Evolutionary conservation across 1,140 invertebrate genomes (phyloP), one percentile per base, ranked within the genome.

Genomic region (Contarinia nasturtii): DNA sequence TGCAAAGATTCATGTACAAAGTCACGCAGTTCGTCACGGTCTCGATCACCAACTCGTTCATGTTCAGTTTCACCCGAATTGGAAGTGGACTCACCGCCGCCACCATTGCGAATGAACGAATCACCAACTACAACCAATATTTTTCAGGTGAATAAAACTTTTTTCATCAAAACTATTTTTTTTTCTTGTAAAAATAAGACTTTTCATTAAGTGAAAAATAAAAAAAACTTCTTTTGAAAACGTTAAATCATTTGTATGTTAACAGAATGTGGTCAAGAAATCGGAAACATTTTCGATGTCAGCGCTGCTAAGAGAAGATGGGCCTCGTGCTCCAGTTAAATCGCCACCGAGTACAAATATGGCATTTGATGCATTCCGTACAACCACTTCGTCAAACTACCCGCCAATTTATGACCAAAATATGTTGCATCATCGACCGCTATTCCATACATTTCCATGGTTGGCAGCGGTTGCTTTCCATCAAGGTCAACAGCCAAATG

Each of bases 201-300:
- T n/a, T n/a, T n/a, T n/a, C n/a, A n/a, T n/a, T n/a, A n/a, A n/a
- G n/a, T n/a, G n/a, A n/a, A n/a, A n/a, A n/a, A n/a, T n/a, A n/a
- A n/a, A n/a, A n/a, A n/a, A n/a, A n/a, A n/a, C n/a, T n/a, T 27
- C 27, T 27, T 27, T 10, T 27, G 27, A 27, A 27, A n/a, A n/a
- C n/a, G 3, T 27, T 27, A 3, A 5, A 3, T 27, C 10, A 5
- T 27, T 27, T 27, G 27, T 27, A 54, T 64, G 52, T 53, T 66
- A 66, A n/a, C 27, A 27, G 27, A 27, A 27, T 27, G 27, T 27
- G 3, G 27, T 27, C 59, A 79, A 79, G 61, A 75, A 78, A 66
- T 84, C 80, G 7, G 78, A 84, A 61, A 72, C 77, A 5, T 86
- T 86, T 58, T 85, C 80, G 48, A 82, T 86, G 5, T 82, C 76